A percentile compares a stretch with the other conserved stretches of the same genome.
These are phyloP conservation scores for Helleia helle DNA, from an alignment of 2,888 invertebrate genomes.

Conservation along the genomic window DNA sequence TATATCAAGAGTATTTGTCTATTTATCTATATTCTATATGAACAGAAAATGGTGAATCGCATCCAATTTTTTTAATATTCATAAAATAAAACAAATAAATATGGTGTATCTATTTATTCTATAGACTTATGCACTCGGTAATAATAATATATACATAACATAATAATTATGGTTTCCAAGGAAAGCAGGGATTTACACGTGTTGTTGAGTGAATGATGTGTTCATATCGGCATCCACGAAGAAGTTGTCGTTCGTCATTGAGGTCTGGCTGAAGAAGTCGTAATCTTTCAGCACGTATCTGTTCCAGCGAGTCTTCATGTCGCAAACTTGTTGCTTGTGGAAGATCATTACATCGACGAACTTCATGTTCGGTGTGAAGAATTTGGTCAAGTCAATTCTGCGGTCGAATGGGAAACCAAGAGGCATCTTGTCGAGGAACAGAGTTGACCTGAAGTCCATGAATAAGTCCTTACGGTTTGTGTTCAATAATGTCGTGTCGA, in stretches of 20 bases:
- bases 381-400: constrained; percentile 70
- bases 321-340: constrained; percentile 69
- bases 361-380: constrained; percentile 79
- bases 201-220: constrained; percentile 15
- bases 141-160: background rate
- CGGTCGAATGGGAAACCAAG: constrained; percentile 85
- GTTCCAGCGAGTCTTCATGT: constrained; percentile 59
- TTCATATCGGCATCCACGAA: constrained; percentile 41
- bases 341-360: constrained; percentile 78
- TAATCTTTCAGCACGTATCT: constrained; percentile 49
- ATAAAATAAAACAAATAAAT: background rate
- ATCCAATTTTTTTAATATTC: too few species aligned
- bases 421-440: constrained; percentile 75
- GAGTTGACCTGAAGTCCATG: constrained; percentile 51
- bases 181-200: background rate
- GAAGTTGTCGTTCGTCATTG: constrained; percentile 39
- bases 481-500: constrained; percentile 46
- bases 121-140: background rate
- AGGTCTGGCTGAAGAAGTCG: constrained; percentile 37
- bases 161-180: too few species aligned
- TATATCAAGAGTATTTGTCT: too few species aligned
- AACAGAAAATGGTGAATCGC: too few species aligned
- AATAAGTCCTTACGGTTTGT: constrained; percentile 56
- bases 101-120: background rate
- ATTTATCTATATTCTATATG: too few species aligned